phyloP scores from a whole-genome alignment of 2,113 vertebrate genomes.

The Nansenia antarctica region DNA sequence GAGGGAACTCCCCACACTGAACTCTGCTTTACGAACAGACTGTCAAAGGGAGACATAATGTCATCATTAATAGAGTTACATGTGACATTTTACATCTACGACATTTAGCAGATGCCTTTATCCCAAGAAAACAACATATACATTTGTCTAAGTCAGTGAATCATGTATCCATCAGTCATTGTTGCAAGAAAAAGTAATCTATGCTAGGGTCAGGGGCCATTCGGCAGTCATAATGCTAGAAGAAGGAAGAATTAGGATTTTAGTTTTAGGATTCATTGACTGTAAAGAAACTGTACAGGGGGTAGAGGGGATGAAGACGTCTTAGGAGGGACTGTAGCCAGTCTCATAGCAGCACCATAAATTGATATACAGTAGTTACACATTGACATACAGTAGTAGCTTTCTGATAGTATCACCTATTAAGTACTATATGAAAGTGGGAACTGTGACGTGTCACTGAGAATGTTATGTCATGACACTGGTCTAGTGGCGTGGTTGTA shows the following conservation, averaged over 20 bases:
- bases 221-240: too few relatives aligned
- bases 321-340: too few relatives aligned
- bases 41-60: conserved; percentile 19
- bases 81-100: not conserved
- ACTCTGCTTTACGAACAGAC: conserved; percentile 67
- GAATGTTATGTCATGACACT: not conserved
- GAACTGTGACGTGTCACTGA: not conserved
- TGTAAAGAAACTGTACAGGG: too few relatives aligned
- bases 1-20: conserved; percentile 54
- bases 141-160: not conserved
- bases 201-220: too few relatives aligned
- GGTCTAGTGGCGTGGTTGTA: not conserved
- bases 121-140: too few relatives aligned
- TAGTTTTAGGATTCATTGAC: too few relatives aligned
- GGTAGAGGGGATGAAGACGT: too few relatives aligned
- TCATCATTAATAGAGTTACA: not conserved
- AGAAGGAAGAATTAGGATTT: too few relatives aligned
- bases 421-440: too few relatives aligned
- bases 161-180: not conserved
- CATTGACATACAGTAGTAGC: too few relatives aligned
- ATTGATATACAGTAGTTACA: not conserved
- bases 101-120: too few relatives aligned
- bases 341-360: not conserved
- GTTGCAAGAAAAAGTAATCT: too few relatives aligned
- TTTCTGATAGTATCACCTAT: not conserved